A percentile compares a stretch with the other conserved stretches of the same genome.
Evolutionary conservation across 2,113 vertebrate species (phyloP).

Genomic region (Poecilia latipinna): DNA sequence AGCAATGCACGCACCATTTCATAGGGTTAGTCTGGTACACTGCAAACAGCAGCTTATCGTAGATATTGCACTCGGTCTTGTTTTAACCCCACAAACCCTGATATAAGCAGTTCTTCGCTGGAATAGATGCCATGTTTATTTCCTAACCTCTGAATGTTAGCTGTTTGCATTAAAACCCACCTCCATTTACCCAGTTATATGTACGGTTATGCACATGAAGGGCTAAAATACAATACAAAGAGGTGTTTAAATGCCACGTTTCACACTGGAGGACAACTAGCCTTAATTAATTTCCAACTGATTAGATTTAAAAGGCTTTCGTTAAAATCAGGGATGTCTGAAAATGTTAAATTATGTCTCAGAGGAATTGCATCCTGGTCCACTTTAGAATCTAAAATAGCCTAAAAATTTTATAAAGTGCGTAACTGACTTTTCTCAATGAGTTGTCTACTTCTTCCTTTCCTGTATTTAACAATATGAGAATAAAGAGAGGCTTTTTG

Average conservation of each 20-base stretch:
- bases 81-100: background rate
- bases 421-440: background rate
- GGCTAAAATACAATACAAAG: background rate
- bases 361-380: background rate
- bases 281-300: background rate
- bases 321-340: background rate
- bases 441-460: background rate
- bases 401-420: background rate
- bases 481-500: background rate
- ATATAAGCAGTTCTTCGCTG: background rate
- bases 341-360: background rate
- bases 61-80: background rate
- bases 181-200: background rate
- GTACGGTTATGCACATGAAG: background rate
- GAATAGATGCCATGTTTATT: background rate
- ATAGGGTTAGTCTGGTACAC: background rate
- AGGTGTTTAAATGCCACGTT: constrained; percentile 5
- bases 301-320: background rate
- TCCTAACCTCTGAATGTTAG: background rate
- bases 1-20: too few relatives aligned
- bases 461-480: background rate
- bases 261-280: background rate
- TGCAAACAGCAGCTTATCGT: background rate
- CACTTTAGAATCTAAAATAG: background rate
- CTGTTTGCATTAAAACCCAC: background rate